A percentile compares a stretch with the other conserved stretches of the same genome.
These are phyloP conservation scores for Micrasema longulum DNA, from an alignment of 1,140 invertebrate species.

Conservation along the genomic window DNA sequence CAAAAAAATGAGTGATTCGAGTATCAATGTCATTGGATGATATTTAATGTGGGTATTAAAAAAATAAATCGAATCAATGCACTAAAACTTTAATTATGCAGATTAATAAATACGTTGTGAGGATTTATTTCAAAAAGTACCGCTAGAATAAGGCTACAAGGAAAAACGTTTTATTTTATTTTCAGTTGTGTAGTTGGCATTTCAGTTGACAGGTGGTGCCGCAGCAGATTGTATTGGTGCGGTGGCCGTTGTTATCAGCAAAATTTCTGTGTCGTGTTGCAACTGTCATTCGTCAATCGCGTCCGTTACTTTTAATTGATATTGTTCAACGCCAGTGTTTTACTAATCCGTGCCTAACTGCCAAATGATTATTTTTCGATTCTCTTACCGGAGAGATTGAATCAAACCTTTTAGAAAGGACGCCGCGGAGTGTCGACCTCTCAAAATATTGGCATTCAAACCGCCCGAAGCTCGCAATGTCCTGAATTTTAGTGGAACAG, in stretches of 20 bases:
- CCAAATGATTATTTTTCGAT: not conserved
- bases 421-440: constrained; percentile 13
- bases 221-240: not conserved
- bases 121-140: too few species aligned
- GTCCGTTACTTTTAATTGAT: constrained; percentile 13
- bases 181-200: constrained; percentile 10
- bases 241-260: constrained; percentile 29
- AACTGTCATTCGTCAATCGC: constrained; percentile 32
- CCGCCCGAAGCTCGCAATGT: constrained; percentile 20
- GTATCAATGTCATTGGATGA: too few species aligned
- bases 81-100: too few species aligned
- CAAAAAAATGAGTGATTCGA: too few species aligned
- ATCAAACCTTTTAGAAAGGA: constrained; percentile 17
- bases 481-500: constrained; percentile 21
- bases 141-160: not conserved
- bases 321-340: constrained; percentile 17
- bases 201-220: constrained; percentile 16
- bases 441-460: constrained; percentile 24
- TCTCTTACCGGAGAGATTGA: constrained; percentile 5
- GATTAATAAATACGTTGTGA: too few species aligned
- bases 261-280: constrained; percentile 28
- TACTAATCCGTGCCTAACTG: constrained; percentile 2
- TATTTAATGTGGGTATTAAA: too few species aligned
- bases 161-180: too few species aligned
- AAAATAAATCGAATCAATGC: too few species aligned